Evolutionary conservation across 2,888 invertebrate genomes (phyloP), one percentile per base, ranked within the genome.

Genomic region (Empis stercorea): DNA sequence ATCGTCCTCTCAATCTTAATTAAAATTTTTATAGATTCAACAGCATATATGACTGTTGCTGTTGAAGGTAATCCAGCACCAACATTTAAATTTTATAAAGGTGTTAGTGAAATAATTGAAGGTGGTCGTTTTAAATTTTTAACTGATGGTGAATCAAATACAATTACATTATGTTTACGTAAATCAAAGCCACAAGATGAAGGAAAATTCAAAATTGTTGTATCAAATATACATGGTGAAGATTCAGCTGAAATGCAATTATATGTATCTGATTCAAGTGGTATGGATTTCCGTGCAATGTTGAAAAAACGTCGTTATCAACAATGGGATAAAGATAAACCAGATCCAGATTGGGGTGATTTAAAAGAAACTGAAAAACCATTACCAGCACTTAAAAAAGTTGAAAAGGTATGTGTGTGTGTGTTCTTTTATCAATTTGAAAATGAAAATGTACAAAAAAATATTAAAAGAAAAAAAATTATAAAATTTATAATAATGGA

Each of bases 201-300:
- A 72, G 93, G 92, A 46, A 88, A 87, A 72, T 99, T 95, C 73
- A 91, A 85, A 66, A 77, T 95, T 61, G 84, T 89, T 55, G 81
- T 97, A 55, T 87, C 87, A 64, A 96, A 97, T 68, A 81, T 84
- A 55, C 89, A 94, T 62, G 97, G 97, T 50, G 89, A 92, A 65
- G 99, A 99, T 71, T 83, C 88, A 1, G 94, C 93, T 50, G 95
- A 95, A 68, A 89, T 92, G 80, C 87, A 87, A 63, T 80, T 99
- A 55, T 96, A 92, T 68, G 96, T 99, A 51, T 95, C 95, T 60
- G 96, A 94, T 74, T 83, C 95, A 54, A 93, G 93, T 72, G 94
- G 94, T 56, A 88, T 97, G 86, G 99, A 99, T 73, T 99, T 97
- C 86, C 84, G 99, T 72, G 84, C 94, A 53, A 87, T 97, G 87